Base-by-base conservation (phyloP, 1,140 invertebrate species). In the Elymnias hypermnestra region DNA sequence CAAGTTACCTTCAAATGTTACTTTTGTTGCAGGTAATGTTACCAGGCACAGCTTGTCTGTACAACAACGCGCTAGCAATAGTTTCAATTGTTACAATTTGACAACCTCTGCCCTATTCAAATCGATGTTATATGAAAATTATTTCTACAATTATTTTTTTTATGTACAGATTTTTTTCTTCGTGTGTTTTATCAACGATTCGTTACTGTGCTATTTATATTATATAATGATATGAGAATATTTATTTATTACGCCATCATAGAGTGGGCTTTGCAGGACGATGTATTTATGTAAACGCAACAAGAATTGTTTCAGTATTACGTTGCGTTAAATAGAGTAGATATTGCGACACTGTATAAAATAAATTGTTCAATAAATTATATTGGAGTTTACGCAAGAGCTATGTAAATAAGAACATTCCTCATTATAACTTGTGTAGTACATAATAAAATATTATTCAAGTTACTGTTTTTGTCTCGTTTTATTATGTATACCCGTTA, bases 401-500 rank as follows among this genome's bases (percentile, higher is more conserved):
- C 70, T 79, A 79, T 82, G 77, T 84, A 82, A 74, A 82, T 82
- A 82, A 78, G 66, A 75, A 84, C 81, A 82, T 84, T 84, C 77
- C 77, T 84, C 77, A 81, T 73, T 75, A 67, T 72, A 77, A 84
- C 64, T 77, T 72, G 72, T 72, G 81, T 84, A 84, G 81, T 84
- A 81, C 71, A 84, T 84, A 84, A 82, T 82, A 84, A 72, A 78
- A 78, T 84, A 83, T 84, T 82, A 84, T 84, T 82, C 72, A 79
- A 84, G 81, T 84, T 84, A 84, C 78, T 83, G 81, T 84, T 84
- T 70, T 9, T 55, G 49, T 33, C 7, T 47, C 47, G 58, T 78
- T 75, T 79, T 70, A 71, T 63, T 75, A n/a, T n/a, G n/a, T n/a
- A n/a, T n/a, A n/a, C n/a, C n/a, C n/a, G n/a, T n/a, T n/a, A n/a